phyloP scores from a whole-genome alignment of 2,797 vertebrate genomes.

The Crocidura indochinensis region DNA sequence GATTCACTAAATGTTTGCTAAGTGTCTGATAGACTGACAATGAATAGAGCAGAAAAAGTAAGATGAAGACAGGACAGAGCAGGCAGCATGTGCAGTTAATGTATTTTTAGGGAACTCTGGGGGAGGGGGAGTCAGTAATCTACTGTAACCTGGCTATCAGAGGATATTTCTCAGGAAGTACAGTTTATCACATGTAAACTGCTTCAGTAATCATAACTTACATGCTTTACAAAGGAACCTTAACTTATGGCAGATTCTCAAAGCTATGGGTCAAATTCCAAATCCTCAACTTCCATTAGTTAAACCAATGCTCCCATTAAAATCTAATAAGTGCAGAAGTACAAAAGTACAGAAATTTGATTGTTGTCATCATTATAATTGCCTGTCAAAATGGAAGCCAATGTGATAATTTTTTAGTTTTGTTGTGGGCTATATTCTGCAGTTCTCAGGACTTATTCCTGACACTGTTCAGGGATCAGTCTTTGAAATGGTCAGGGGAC shows the following conservation, averaged over 20 bases:
- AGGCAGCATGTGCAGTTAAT: background rate
- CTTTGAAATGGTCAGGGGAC: too few relatives aligned
- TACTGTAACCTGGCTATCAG: background rate
- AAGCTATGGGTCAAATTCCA: background rate
- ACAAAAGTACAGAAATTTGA: background rate
- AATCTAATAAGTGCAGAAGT: background rate
- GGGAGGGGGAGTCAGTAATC: background rate
- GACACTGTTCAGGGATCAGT: too few relatives aligned
- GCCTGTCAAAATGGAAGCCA: background rate
- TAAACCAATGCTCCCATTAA: conserved; percentile 7
- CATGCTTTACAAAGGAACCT: background rate
- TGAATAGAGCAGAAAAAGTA: background rate
- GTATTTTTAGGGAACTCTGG: background rate
- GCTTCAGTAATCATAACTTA: background rate
- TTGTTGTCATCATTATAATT: background rate
- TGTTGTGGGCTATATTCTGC: too few relatives aligned
- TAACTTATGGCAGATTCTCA: background rate
- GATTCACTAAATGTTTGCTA: background rate
- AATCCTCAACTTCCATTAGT: conserved; percentile 24
- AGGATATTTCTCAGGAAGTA: background rate
- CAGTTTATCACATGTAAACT: background rate
- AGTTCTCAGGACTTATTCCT: too few relatives aligned
- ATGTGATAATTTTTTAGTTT: too few relatives aligned
- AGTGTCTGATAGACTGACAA: conserved; percentile 7
- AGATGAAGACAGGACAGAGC: background rate